Evolutionary conservation across 2,113 vertebrate genomes (phyloP).

Genomic region (Turdus rufiventris): DNA sequence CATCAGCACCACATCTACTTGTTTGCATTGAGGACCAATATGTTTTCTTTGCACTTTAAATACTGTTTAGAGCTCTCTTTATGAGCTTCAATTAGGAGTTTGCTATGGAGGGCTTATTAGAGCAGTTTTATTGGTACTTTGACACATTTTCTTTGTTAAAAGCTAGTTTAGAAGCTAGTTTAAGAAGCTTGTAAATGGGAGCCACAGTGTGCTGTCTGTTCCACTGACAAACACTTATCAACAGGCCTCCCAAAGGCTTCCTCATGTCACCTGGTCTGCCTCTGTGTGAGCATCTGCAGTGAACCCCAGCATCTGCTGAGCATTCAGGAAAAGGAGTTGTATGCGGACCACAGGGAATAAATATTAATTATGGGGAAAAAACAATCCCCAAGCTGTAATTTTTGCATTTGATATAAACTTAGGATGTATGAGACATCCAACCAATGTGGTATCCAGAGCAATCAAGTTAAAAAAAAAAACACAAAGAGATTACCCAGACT

Average conservation of each 20-base stretch:
- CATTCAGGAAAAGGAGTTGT: background rate
- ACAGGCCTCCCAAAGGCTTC: conserved; percentile 29
- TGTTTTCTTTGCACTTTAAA: conserved; percentile 57
- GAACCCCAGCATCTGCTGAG: background rate
- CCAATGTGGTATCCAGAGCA: background rate
- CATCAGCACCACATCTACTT: conserved; percentile 11
- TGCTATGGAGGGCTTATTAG: conserved; percentile 70
- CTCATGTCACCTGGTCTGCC: background rate
- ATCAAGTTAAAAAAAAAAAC: background rate
- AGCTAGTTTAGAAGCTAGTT: conserved; percentile 72
- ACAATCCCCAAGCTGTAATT: background rate
- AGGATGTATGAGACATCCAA: background rate
- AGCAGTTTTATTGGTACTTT: conserved; percentile 72
- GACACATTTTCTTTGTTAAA: conserved; percentile 76
- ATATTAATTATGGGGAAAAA: background rate
- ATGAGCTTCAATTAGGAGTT: conserved; percentile 68
- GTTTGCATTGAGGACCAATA: conserved; percentile 35
- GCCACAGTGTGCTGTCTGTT: conserved; percentile 54
- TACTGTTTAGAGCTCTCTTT: conserved; percentile 62
- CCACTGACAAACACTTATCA: conserved; percentile 26
- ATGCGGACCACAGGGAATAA: background rate
- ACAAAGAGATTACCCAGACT: background rate
- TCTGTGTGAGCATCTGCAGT: background rate
- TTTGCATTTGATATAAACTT: background rate
- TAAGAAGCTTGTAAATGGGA: conserved; percentile 72